These are phyloP conservation scores for Drosophila glabriapex DNA, from an alignment of 2,888 invertebrate genomes.

Conservation along the genomic window DNA sequence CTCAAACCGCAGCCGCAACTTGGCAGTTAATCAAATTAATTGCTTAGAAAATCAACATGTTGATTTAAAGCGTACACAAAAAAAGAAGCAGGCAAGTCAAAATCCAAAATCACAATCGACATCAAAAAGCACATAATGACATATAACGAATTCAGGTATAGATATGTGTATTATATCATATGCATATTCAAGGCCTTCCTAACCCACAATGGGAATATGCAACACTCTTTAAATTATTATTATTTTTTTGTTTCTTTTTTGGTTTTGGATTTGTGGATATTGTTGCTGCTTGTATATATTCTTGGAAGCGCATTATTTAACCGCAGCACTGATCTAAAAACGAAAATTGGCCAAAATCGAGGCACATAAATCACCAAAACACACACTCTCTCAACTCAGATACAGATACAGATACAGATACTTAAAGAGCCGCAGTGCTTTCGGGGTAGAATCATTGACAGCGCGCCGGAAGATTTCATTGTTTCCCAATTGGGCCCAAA, in stretches of 20 bases:
- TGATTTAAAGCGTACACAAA: constrained; percentile 43
- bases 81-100: constrained; percentile 33
- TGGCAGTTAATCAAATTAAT: constrained; percentile 80
- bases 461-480: constrained; percentile 80
- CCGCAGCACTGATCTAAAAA: constrained; percentile 74
- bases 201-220: constrained; percentile 56
- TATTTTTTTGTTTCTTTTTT: constrained; percentile 24
- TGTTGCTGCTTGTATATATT: constrained; percentile 57
- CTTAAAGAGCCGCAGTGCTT: constrained; percentile 29
- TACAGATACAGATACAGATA: constrained; percentile 24
- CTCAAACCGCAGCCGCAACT: constrained; percentile 65
- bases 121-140: constrained; percentile 63
- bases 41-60: constrained; percentile 80
- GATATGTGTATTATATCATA: constrained; percentile 52
- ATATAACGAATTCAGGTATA: constrained; percentile 72
- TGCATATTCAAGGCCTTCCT: constrained; percentile 75
- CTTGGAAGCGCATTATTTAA: constrained; percentile 80
- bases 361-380: constrained; percentile 73
- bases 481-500: constrained; percentile 76
- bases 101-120: constrained; percentile 48
- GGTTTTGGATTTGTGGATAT: constrained; percentile 14
- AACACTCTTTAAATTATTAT: constrained; percentile 43
- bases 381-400: constrained; percentile 39
- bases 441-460: constrained; percentile 79
- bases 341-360: constrained; percentile 82